phyloP scores from a whole-genome alignment of 2,888 invertebrate genomes.

The Physocephala rufipes region DNA sequence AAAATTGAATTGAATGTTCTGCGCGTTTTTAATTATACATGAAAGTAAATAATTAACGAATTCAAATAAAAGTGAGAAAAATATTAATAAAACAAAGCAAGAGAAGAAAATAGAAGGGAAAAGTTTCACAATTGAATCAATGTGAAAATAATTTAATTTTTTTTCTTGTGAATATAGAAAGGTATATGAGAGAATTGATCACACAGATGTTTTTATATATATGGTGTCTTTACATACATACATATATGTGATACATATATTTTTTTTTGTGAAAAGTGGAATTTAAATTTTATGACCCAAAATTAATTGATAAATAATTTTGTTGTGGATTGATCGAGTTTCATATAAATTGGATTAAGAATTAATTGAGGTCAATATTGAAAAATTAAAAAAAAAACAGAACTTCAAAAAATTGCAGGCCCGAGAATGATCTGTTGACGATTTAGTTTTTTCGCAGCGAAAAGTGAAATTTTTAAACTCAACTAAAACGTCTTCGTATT shows the following conservation, averaged over 20 bases:
- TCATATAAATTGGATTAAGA: too few species aligned
- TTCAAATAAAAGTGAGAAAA: constrained; percentile 15
- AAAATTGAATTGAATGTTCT: not conserved
- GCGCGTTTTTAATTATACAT: constrained; percentile 24
- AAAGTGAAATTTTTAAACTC: constrained; percentile 22
- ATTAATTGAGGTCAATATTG: too few species aligned
- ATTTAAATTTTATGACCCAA: not conserved
- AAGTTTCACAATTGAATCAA: constrained; percentile 29
- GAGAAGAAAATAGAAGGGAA: constrained; percentile 14
- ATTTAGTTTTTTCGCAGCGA: not conserved
- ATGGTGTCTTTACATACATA: not conserved
- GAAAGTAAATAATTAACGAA: constrained; percentile 14
- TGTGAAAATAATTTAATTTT: too few species aligned
- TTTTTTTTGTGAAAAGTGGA: not conserved
- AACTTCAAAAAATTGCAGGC: not conserved
- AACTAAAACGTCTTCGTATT: constrained; percentile 1
- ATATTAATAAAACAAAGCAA: constrained; percentile 2
- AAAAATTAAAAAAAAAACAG: not conserved
- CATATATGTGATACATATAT: not conserved
- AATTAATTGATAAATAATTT: not conserved
- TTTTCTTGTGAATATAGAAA: too few species aligned
- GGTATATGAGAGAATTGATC: too few species aligned
- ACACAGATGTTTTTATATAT: not conserved
- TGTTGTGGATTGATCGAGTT: too few species aligned
- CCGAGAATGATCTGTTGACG: not conserved